A percentile compares a stretch with the other conserved stretches of the same genome.
Conservation (phyloP, 2,113 vertebrate species). For the Cyanoderma ruficeps region DNA sequence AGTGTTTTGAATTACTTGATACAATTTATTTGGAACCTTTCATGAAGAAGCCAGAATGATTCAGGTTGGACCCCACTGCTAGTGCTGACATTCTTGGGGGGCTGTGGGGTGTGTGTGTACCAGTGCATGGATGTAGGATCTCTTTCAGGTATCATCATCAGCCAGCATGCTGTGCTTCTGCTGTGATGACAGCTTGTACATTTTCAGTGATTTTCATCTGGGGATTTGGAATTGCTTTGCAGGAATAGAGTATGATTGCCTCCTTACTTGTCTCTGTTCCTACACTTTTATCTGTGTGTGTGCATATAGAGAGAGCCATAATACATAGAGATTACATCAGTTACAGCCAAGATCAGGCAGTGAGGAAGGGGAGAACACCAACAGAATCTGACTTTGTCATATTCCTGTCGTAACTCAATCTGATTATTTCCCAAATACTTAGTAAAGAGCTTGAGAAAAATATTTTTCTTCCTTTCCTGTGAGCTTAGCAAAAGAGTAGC, state of each 20-base stretch:
- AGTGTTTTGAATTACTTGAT: not conserved
- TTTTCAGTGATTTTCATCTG: not conserved
- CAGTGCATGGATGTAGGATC: not conserved
- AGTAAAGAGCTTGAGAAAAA: not conserved
- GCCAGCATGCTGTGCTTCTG: not conserved
- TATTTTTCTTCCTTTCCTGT: not conserved
- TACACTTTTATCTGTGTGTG: not conserved
- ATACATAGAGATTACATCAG: not conserved
- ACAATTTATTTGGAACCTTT: not conserved
- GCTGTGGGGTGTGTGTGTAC: not conserved
- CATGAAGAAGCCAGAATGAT: not conserved
- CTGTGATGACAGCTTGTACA: not conserved
- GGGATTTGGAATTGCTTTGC: not conserved
- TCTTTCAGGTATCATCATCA: not conserved
- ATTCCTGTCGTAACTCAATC: not conserved
- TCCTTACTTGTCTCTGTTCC: not conserved
- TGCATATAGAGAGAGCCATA: not conserved
- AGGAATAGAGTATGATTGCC: not conserved
- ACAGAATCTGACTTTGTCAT: not conserved
- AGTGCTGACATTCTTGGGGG: not conserved
- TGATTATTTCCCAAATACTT: not conserved
- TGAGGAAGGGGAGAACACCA: not conserved
- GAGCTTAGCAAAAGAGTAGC: not conserved
- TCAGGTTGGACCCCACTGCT: not conserved
- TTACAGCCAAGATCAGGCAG: not conserved